Conservation (phyloP, 1,140 invertebrate species). For the Tigriopus japonicus region DNA sequence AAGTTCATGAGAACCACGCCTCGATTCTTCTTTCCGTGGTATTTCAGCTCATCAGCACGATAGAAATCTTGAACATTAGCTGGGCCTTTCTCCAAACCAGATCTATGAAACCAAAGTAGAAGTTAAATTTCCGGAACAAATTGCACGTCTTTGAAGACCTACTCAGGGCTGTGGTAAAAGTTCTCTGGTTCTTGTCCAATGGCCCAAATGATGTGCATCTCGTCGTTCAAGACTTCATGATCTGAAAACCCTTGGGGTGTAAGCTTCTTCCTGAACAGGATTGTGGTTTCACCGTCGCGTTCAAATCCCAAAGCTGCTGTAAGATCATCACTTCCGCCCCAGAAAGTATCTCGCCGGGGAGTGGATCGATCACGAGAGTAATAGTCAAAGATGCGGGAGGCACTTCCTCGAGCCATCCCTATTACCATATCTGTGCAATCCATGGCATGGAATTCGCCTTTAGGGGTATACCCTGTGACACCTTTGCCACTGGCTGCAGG, state of each 20-base stretch:
- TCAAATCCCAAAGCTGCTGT: slow-evolving; percentile 72
- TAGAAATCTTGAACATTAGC: slow-evolving; percentile 57
- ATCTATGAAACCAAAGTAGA: slow-evolving; percentile 24
- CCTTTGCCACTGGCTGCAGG: slow-evolving; percentile 14
- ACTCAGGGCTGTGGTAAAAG: slow-evolving; percentile 45
- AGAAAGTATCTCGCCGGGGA: slow-evolving; percentile 60
- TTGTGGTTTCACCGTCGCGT: slow-evolving; percentile 64
- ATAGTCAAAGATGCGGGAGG: slow-evolving; percentile 66
- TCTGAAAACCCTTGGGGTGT: slow-evolving; percentile 40
- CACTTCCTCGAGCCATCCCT: slow-evolving; percentile 53
- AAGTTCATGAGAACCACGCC: slow-evolving; percentile 52
- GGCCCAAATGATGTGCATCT: slow-evolving; percentile 87
- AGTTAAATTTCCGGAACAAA: too few relatives aligned
- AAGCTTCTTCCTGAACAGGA: slow-evolving; percentile 68
- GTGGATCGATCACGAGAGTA: slow-evolving; percentile 80
- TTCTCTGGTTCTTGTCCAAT: slow-evolving; percentile 54
- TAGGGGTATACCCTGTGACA: slow-evolving; percentile 16
- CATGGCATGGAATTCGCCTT: slow-evolving; percentile 40
- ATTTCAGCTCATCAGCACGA: slow-evolving; percentile 63
- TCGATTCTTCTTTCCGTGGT: slow-evolving; percentile 63
- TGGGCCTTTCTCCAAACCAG: slow-evolving; percentile 40
- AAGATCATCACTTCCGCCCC: slow-evolving; percentile 70
- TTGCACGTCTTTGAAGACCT: too few relatives aligned
- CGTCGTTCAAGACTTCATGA: slow-evolving; percentile 53
- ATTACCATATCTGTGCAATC: slow-evolving; percentile 89